Base-by-base conservation (phyloP, 2,888 invertebrate genomes). In the Drosophila niveifrons region DNA sequence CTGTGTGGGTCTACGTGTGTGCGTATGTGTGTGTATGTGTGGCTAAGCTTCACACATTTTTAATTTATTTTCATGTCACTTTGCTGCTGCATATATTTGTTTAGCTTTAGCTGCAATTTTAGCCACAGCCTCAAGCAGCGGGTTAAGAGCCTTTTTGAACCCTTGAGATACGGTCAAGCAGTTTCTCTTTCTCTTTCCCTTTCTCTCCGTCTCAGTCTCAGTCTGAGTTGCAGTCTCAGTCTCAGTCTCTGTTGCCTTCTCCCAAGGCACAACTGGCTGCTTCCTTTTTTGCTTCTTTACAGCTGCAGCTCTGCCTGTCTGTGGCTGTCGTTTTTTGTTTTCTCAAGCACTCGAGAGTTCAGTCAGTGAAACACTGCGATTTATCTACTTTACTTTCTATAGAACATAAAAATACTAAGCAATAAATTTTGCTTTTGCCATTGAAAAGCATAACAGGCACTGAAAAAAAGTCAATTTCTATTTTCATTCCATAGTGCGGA, bases 31-130 rank as follows among this genome's bases (percentile, higher is more conserved):
- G 28, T 43, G 31, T 47, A 31, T 41, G 48, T 36, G 18, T 52
- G 64, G 52, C 57, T 68, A 59, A 67, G 61, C 75, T 57, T 72
- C 66, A 80, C 80, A 80, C 71, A 82, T 78, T 82, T 82, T 85
- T 85, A 82, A 85, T 82, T 85, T 82, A 85, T 85, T 83, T 82
- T 78, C 71, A 68, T 80, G 66, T 78, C 68, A 72, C 65, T 67
- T 65, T 64, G 36, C 44, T 52, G 29, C 52, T 52, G 29, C 52
- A 65, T 46, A 47, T 65, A 62, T 72, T 63, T 57, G 43, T 56
- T 31, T 52, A 34, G 58, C 44, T 62, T 56, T 47, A 46, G 65
- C 70, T 84, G 64, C 69, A 64, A 69, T 71, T 67, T 79, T 66
- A 47, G 76, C 70, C 71, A 68, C 75, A 66, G 79, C 83, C 86